Conservation (phyloP, 2,113 vertebrate species). For the Ceratotherium simum region DNA sequence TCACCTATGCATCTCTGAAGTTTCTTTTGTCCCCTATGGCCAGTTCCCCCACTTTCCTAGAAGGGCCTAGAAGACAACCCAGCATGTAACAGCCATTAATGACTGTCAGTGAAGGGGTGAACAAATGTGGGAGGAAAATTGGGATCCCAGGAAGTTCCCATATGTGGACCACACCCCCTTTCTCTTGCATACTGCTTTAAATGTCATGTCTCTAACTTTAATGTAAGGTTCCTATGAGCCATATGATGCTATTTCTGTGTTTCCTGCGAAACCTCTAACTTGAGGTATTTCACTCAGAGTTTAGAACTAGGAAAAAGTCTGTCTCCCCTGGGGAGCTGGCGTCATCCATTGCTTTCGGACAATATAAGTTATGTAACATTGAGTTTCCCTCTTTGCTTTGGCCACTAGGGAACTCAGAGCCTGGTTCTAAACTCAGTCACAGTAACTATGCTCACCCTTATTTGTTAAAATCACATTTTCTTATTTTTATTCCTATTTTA, state of each 20-base stretch:
- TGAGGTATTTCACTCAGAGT: neutral
- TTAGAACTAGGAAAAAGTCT: neutral
- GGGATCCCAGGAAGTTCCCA: neutral
- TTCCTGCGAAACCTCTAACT: neutral
- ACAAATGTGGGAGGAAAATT: fast-evolving
- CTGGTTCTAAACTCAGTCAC: neutral
- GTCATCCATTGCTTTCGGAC: neutral
- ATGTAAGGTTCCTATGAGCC: neutral
- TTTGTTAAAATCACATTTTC: neutral
- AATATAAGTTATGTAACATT: fast-evolving
- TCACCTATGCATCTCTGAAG: fast-evolving
- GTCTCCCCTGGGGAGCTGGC: neutral
- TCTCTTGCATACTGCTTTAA: neutral
- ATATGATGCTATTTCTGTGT: neutral
- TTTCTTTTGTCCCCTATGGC: neutral
- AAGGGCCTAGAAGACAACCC: neutral
- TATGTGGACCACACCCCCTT: neutral
- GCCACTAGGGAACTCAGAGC: slow-evolving; percentile 48
- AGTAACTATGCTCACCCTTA: neutral
- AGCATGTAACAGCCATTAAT: neutral
- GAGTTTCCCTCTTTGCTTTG: slow-evolving; percentile 33
- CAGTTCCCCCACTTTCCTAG: neutral
- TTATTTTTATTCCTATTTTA: neutral
- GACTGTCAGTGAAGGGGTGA: too few relatives aligned
- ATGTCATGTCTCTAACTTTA: neutral